Base-by-base conservation (phyloP, 2,888 invertebrate species). In the Pseudococcus jackbeardsleyi region DNA sequence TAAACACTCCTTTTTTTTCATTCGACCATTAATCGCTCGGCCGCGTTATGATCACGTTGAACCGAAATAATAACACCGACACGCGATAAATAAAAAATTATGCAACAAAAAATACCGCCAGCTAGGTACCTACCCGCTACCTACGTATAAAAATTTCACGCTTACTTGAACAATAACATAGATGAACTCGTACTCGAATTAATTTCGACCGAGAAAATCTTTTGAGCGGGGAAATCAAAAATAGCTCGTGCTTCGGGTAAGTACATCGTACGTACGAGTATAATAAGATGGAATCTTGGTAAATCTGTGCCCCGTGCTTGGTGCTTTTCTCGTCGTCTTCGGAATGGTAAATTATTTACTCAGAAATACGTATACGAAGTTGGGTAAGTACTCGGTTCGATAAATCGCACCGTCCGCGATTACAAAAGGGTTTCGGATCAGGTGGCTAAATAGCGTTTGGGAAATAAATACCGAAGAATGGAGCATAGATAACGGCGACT, bases 361-460 rank as follows among this genome's bases (percentile, higher is more conserved):
- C 1, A 54, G 54, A 54, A 54, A n/a, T 15, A 42, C 42, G 7
- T 50, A 0, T 50, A 50, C 50, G 50, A 11, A 54, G 5, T 4
- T 54, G n/a, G n/a, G n/a, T n/a, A 22, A 26, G 26, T 72, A 72
- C 26, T 22, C 11, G 72, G 8, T 72, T 72, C 26, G 33, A 72
- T 72, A 72, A 72, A 72, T 72, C 72, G 26, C 22, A 15, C 26
- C 42, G 26, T 72, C 33, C 72, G 9, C 5, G 7, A 72, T 72
- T 72, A 72, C 33, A 22, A 72, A 50, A 54, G n/a, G 22, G 72
- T 12, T 72, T 72, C 72, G 72, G 72, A 72, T 72, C 72, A 72
- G 72, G 72, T 72, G 26, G 72, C 72, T 72, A 15, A 72, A 72
- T 72, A 72, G 72, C 33, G 12, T 9, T 72, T 72, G 6, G n/a